phyloP scores from a whole-genome alignment of 1,140 invertebrate species.

The Pantala flavescens region DNA sequence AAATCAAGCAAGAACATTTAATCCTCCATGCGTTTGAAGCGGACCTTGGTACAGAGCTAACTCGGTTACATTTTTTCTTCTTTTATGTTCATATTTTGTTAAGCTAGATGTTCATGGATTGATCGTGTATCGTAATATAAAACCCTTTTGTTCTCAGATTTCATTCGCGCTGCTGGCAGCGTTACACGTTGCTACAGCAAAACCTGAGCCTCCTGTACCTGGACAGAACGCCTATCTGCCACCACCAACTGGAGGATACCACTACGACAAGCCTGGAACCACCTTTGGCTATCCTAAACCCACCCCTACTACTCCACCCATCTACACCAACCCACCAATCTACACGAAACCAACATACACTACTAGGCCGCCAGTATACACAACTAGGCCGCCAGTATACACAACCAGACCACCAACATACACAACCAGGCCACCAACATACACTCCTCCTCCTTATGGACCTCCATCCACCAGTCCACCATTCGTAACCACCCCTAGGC shows the following conservation, averaged over 20 bases:
- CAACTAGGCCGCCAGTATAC: not conserved
- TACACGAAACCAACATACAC: too few relatives aligned
- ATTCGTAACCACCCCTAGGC: not conserved
- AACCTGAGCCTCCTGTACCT: not conserved
- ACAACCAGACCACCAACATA: not conserved
- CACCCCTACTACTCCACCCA: too few relatives aligned
- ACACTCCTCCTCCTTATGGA: not conserved
- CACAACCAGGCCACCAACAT: not conserved
- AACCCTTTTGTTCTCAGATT: not conserved
- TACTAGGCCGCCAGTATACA: not conserved
- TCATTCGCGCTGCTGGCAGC: not conserved
- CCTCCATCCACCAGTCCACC: not conserved
- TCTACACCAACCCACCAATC: too few relatives aligned
- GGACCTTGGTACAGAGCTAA: too few relatives aligned
- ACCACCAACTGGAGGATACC: not conserved
- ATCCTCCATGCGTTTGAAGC: too few relatives aligned
- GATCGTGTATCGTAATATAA: too few relatives aligned
- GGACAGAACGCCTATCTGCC: not conserved
- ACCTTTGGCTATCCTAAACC: not conserved
- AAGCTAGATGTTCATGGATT: too few relatives aligned
- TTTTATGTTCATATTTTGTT: too few relatives aligned
- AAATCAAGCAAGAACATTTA: too few relatives aligned
- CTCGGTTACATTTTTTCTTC: too few relatives aligned
- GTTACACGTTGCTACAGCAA: not conserved
- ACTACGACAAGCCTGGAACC: not conserved